These are phyloP conservation scores for Tetranychus piercei DNA, from an alignment of 2,888 invertebrate species.

Conservation along the genomic window DNA sequence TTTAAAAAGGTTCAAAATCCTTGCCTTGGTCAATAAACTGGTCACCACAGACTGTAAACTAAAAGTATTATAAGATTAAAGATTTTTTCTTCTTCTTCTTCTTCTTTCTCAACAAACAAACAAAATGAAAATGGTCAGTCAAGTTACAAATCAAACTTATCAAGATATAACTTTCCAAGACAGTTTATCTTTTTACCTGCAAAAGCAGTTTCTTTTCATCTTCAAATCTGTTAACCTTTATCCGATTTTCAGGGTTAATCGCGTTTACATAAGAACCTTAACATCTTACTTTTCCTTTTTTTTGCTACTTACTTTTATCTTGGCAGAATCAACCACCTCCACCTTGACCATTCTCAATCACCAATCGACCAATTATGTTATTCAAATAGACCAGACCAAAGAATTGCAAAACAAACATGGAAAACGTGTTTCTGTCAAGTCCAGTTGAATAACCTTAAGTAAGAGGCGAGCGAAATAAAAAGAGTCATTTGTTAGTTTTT, in stretches of 20 bases:
- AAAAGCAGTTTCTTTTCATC: neutral
- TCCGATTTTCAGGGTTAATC: conserved; percentile 1
- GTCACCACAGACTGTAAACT: neutral
- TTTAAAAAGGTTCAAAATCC: no score
- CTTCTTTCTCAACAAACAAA: neutral
- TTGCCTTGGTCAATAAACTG: no score
- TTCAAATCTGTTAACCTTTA: neutral
- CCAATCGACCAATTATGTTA: no score
- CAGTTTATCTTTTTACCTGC: neutral
- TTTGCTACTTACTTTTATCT: neutral
- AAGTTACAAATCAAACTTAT: neutral
- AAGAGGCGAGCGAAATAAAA: neutral
- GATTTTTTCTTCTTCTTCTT: no score
- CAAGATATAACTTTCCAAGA: neutral
- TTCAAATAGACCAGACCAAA: no score
- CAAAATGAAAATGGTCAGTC: neutral
- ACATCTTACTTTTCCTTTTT: neutral
- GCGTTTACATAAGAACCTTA: conserved; percentile 1
- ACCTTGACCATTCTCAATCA: no score
- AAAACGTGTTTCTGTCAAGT: neutral
- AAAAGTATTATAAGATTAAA: neutral
- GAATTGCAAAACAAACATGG: neutral
- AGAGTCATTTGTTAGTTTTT: no score
- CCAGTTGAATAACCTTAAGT: neutral
- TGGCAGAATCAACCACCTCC: neutral